These are phyloP conservation scores for Phaetusa simplex DNA, from an alignment of 2,113 vertebrate species.

Conservation along the genomic window DNA sequence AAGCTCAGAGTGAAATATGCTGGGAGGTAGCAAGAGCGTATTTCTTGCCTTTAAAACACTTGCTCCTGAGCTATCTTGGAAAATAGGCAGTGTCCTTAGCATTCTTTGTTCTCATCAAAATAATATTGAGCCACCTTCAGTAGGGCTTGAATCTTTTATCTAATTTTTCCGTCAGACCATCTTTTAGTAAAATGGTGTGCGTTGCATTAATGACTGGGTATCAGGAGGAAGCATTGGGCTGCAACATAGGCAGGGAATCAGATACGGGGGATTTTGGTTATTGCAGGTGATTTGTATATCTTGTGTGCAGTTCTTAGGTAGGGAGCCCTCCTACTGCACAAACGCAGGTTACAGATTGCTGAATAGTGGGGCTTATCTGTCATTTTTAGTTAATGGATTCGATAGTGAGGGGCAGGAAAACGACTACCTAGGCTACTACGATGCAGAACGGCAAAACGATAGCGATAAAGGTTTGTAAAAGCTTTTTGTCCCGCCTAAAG, in stretches of 20 bases:
- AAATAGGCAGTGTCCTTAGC: background rate
- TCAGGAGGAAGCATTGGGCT: background rate
- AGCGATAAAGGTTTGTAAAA: constrained; percentile 20
- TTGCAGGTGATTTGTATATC: background rate
- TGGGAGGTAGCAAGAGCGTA: background rate
- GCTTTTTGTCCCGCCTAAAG: background rate
- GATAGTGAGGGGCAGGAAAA: background rate
- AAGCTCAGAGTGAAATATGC: background rate
- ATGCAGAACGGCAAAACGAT: constrained; percentile 18
- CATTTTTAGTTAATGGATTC: constrained; percentile 14
- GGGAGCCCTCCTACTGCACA: background rate
- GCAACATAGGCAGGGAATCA: background rate
- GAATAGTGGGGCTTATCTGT: background rate
- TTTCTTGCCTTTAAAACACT: constrained; percentile 20
- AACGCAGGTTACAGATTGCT: background rate
- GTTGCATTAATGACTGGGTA: background rate
- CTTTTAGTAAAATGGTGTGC: background rate
- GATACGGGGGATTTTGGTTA: background rate
- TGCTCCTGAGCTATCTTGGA: background rate
- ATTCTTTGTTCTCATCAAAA: background rate
- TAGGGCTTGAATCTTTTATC: background rate
- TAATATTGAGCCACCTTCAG: background rate
- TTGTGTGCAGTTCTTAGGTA: background rate
- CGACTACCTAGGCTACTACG: background rate
- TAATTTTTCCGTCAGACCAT: background rate